A percentile compares a stretch with the other conserved stretches of the same genome.
phyloP scores from a whole-genome alignment of 2,113 vertebrate species.

The Anas platyrhynchos region DNA sequence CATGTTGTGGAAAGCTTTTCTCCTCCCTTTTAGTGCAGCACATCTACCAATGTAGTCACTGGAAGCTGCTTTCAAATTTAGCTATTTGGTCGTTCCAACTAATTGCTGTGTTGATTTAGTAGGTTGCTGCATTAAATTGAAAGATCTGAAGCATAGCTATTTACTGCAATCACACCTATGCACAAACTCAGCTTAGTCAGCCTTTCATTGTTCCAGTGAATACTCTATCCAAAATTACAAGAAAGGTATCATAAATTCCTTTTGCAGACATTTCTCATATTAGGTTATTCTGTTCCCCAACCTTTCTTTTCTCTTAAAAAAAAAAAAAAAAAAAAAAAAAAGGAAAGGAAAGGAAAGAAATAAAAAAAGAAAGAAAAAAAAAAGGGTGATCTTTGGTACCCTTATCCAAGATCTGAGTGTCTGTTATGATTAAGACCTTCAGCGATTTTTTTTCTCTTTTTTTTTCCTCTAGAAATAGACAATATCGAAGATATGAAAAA shows the following conservation, averaged over 20 bases:
- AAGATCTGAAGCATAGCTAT: not conserved
- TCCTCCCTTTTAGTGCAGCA: not conserved
- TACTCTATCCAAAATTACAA: not conserved
- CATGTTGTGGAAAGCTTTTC: rapidly evolving
- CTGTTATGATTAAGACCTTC: conserved; percentile 21
- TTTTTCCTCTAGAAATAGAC: conserved; percentile 12
- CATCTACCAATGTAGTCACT: not conserved
- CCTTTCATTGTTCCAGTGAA: not conserved
- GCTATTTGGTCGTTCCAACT: not conserved
- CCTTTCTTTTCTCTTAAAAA: not conserved
- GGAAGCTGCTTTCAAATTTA: not conserved
- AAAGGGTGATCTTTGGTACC: not conserved
- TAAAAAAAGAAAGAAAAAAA: not conserved
- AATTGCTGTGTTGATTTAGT: conserved; percentile 7
- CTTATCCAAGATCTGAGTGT: not conserved
- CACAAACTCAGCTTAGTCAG: not conserved
- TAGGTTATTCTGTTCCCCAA: not conserved
- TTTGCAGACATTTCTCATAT: not conserved
- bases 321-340: not conserved
- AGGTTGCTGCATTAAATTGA: not conserved
- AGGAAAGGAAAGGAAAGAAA: not conserved
- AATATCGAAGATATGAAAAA: conserved; percentile 35
- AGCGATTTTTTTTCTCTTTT: not conserved
- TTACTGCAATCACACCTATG: not conserved
- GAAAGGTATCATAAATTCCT: not conserved